Evolutionary conservation across 2,113 vertebrate species (phyloP), one percentile per base, ranked within the genome.

Genomic region (Nothobranchius furzeri): DNA sequence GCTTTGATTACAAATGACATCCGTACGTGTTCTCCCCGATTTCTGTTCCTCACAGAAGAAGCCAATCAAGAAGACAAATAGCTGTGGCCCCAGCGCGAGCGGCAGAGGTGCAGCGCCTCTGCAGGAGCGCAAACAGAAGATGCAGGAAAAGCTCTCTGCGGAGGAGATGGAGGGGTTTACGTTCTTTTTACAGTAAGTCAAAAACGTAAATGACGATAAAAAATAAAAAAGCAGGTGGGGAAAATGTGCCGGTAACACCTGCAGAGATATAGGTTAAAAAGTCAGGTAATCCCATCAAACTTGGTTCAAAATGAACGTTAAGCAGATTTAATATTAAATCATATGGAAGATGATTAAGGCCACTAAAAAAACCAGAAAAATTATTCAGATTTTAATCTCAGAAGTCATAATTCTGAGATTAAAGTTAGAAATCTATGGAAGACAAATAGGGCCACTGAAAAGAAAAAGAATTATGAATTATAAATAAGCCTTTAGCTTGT

Each of bases 1-100:
- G 89, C 89, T 92, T 88, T 90, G 89, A 91, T 92, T 92, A 89
- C 86, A 90, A 88, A 90, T 83, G 85, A 91, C 85, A 88, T 90
- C 81, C 84, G 80, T 75, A 76, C 90, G 90, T 90, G 86, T 85
- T 87, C 85, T 75, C 87, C 86, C 70, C 70, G 70, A 90, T 88
- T 81, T 78, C 86, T 85, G 79, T 74, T 86, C 82, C 73, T 91
- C 87, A 88, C 92, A 92, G 91, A 92, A 92, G 87, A 89, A 92
- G 89, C 88, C 88, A 91, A 88, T 90, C 86, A 89, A 84, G 84
- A 90, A 90, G 87, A 89, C 87, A 85, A 90, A 88, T 82, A 90
- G 86, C 86, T 74, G 74, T 42, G 88, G 82, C 68, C 86, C 68
- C 84, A 84, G 87, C 82, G 51, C 76, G 87, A 89, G 85, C 76